These are phyloP conservation scores for Hyles lineata DNA, from an alignment of 2,888 invertebrate species.

Conservation along the genomic window DNA sequence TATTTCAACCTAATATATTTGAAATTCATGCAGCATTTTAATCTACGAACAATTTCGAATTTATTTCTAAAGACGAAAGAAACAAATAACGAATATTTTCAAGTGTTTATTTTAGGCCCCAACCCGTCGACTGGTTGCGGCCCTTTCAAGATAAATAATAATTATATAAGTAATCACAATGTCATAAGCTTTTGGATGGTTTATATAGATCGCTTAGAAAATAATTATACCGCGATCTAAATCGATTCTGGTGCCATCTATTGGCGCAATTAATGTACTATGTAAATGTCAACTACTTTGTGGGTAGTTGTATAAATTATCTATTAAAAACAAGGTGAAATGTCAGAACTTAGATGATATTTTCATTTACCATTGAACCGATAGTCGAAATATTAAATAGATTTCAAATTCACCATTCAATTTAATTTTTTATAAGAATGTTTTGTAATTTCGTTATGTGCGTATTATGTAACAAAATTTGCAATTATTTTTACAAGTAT, in stretches of 20 bases:
- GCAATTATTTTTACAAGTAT: too few relatives aligned
- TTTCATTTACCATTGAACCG: too few relatives aligned
- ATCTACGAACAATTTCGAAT: neutral
- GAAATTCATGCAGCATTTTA: too few relatives aligned
- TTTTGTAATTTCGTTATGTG: too few relatives aligned
- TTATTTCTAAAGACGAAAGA: neutral
- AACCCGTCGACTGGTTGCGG: slow-evolving; percentile 49
- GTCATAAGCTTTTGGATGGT: neutral
- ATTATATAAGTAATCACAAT: slow-evolving; percentile 38
- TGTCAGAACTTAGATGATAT: too few relatives aligned
- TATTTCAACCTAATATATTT: too few relatives aligned
- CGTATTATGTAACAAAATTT: too few relatives aligned
- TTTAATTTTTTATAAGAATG: too few relatives aligned
- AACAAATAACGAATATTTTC: neutral
- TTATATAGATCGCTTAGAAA: slow-evolving; percentile 14
- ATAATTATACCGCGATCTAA: slow-evolving; percentile 43
- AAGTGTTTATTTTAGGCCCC: slow-evolving; percentile 39
- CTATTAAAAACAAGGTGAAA: neutral
- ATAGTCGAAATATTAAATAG: too few relatives aligned
- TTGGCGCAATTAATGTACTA: slow-evolving; percentile 19
- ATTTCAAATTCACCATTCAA: too few relatives aligned
- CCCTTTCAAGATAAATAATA: slow-evolving; percentile 50
- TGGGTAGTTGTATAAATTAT: slow-evolving; percentile 35
- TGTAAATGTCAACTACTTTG: slow-evolving; percentile 8
- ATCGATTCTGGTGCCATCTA: slow-evolving; percentile 43